Base-by-base conservation (phyloP, 2,888 invertebrate genomes). In the Nasonia oneida region DNA sequence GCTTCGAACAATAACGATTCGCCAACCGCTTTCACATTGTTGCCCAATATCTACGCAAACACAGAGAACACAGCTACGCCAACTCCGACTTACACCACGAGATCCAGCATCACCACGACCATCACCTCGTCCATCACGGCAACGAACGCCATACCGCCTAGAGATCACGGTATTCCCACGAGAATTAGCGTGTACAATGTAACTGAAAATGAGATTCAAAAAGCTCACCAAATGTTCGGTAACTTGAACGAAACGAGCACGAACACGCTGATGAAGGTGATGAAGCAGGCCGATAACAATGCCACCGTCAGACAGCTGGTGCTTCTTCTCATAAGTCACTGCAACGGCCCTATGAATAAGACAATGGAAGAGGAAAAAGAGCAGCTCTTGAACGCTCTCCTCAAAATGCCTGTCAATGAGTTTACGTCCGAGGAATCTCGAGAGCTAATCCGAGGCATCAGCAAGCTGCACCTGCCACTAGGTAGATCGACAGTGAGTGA, bases 281-380 rank as follows among this genome's bases (percentile, higher is more conserved):
- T 97, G 97, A 96, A 96, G 90, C 96, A 97, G 91, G 97, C 97
- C 0, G 96, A 96, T 89, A 95, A 95, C 88, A 97, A 97, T 88
- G 96, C 96, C 84, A 96, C 96, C 0, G 97, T 97, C 0, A 94
- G 96, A 78, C 94, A 97, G 88, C 94, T 97, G 50, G 96, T 97
- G 84, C 93, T 97, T 50, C 93, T 97, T 42, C 93, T 97, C 86
- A 97, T 97, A 33, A 97, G 96, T 90, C 97, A 97, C 84, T 97
- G 97, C 91, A 96, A 96, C 89, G 94, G 94, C 53, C 96, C 96
- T 79, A 96, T 95, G 90, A 96, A 96, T 89, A 95, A 95, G 81
- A 96, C 96, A 0, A 95, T 96, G 87, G 96, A 96, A 89, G 95
- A 96, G 83, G 96, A 96, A 5, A 95, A 96, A 89, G 95, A 95